A percentile compares a stretch with the other conserved stretches of the same genome.
Conservation (phyloP, 1,140 invertebrate genomes). For the Geopemphigus sp. region DNA sequence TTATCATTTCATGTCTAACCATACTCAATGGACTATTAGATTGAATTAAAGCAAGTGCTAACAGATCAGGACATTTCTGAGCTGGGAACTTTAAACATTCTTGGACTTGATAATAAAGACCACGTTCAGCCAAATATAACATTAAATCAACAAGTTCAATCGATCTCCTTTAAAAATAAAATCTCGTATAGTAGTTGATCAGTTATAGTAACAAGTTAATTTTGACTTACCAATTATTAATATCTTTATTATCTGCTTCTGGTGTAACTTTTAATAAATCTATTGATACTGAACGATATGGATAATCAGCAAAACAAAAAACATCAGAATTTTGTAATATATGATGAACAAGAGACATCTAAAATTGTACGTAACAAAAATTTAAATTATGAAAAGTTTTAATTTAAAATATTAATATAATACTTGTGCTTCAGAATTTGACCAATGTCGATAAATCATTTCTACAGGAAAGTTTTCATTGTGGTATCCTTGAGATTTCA, state of each 20-base stretch:
- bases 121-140: conserved; percentile 81
- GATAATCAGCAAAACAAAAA: conserved; percentile 90
- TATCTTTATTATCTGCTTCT: conserved; percentile 88
- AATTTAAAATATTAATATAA: not conserved
- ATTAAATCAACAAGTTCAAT: conserved; percentile 86
- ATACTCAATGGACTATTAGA: conserved; percentile 73
- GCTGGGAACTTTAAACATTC: conserved; percentile 91
- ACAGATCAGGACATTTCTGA: conserved; percentile 89
- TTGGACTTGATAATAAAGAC: conserved; percentile 75
- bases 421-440: conserved; percentile 81
- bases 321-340: conserved; percentile 89
- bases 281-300: conserved; percentile 77
- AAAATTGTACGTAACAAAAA: conserved; percentile 53
- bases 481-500: conserved; percentile 71
- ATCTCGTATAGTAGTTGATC: conserved; percentile 1
- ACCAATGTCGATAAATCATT: conserved; percentile 85
- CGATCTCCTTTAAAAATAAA: conserved; percentile 62
- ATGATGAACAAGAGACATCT: conserved; percentile 82
- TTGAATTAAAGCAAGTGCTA: conserved; percentile 83
- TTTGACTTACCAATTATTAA: conserved; percentile 71
- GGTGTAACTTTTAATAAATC: conserved; percentile 85
- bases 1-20: conserved; percentile 79
- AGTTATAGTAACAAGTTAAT: not conserved
- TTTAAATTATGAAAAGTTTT: no score
- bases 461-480: conserved; percentile 83